Base-by-base conservation (phyloP, 2,113 vertebrate species). In the Megaleporinus macrocephalus region DNA sequence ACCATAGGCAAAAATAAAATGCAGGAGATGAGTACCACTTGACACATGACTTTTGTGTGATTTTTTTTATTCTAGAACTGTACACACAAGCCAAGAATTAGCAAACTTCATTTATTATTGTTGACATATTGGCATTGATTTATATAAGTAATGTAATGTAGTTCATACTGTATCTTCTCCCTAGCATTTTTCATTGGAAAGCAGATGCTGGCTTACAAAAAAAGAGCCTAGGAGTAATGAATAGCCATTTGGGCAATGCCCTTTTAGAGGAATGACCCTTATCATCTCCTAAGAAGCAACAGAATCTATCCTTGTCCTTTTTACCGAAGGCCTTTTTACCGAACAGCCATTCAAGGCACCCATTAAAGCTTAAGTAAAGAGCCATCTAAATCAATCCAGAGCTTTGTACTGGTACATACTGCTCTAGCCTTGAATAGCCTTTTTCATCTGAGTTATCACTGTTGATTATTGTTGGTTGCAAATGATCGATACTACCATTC, bases 381-480 rank as follows among this genome's bases (percentile, higher is more conserved):
- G 24, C 57, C 57, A 47, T 47, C 57, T 62, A 18, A 20, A 44
- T 63, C 41, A 49, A 51, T 77, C n/a, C 65, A 29, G 20, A 18
- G 27, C 75, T 49, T 47, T 65, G 41, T 65, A 62, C 63, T 27
- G 36, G 41, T 65, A 51, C 26, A 65, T 47, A 26, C 74, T 76
- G n/a, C 47, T 33, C 63, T 77, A 51, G 41, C 65, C 14, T 30
- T 51, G 26, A 77, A 53, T 29, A 24, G 1, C 62, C 6, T 66
- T 78, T 30, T 68, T 68, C 14, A 27, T 55, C 29, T 4, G 44
- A 75, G 47, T 68, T 55, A 78, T 53, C 41, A 0, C 44, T 16
- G 27, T 53, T 68, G 44, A 68, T 68, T 55, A 51, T 22, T 63
- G 41, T 47, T 78, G 76, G 51, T 33, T 69, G 49, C 68, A 57